phyloP scores from a whole-genome alignment of 2,113 vertebrate genomes.

The Acanthisitta chloris region DNA sequence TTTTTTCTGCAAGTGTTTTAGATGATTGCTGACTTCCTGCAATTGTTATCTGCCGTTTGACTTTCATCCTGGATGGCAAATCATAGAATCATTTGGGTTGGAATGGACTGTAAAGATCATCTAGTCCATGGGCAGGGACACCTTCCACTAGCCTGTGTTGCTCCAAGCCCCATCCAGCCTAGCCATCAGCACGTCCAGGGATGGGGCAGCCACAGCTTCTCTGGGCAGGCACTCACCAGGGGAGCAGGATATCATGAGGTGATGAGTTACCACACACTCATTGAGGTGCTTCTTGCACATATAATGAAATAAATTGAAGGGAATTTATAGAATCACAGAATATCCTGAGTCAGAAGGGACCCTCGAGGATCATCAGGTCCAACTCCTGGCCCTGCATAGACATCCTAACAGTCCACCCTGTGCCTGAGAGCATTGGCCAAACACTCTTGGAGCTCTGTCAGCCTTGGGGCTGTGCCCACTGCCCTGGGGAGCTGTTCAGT shows the following conservation, averaged over 20 bases:
- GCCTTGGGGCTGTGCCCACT: accelerated
- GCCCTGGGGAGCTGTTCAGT: neutral
- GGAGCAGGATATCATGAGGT: neutral
- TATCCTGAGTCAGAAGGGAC: neutral
- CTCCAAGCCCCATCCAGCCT: accelerated
- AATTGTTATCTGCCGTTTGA: neutral
- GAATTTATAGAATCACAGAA: neutral
- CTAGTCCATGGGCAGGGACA: neutral
- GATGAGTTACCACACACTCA: accelerated
- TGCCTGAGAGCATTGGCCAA: accelerated
- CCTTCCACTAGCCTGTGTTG: neutral
- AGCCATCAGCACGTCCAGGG: neutral
- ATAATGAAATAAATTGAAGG: accelerated
- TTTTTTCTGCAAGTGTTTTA: neutral
- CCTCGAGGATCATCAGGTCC: neutral
- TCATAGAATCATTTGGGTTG: neutral
- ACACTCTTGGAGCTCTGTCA: neutral
- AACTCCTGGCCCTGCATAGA: neutral
- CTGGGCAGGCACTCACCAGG: accelerated
- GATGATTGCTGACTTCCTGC: neutral
- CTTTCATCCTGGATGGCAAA: neutral
- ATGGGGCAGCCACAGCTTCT: neutral
- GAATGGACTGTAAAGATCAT: neutral
- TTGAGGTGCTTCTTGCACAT: neutral
- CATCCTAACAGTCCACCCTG: neutral